Conservation (phyloP, 1,140 invertebrate genomes). For the Hestina assimilis region DNA sequence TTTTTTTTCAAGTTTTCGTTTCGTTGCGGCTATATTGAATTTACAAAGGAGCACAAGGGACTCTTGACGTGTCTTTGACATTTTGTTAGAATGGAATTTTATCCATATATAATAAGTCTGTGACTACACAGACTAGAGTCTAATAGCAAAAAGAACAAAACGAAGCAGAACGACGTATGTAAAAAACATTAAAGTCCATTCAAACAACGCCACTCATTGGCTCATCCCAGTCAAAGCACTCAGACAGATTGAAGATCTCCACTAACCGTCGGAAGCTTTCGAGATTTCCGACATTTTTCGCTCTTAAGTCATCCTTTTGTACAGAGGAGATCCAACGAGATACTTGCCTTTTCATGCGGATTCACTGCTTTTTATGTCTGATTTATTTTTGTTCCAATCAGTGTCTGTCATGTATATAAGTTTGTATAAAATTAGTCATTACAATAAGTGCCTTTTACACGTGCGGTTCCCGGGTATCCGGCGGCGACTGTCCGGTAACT, state of each 20-base stretch:
- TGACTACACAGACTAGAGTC: no score
- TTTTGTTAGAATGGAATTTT: no score
- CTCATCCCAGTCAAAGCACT: slow-evolving; percentile 19
- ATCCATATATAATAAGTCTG: no score
- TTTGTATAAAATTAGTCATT: no score
- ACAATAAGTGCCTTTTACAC: no score
- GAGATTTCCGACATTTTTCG: slow-evolving; percentile 44
- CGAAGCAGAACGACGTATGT: neutral
- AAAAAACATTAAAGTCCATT: slow-evolving; percentile 8
- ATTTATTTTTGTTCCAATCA: neutral
- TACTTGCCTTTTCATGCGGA: neutral
- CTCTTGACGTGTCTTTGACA: no score
- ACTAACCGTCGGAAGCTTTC: slow-evolving; percentile 49
- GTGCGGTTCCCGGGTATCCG: no score
- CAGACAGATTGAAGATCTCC: slow-evolving; percentile 38
- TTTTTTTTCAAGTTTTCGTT: no score
- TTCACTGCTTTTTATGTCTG: neutral
- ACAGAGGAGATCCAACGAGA: neutral
- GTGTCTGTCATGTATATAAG: neutral
- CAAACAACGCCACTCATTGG: slow-evolving; percentile 7
- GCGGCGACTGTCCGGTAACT: no score
- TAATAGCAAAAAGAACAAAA: neutral
- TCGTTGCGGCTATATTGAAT: no score
- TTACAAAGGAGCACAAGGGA: no score
- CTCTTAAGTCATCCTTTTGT: slow-evolving; percentile 25